A percentile compares a stretch with the other conserved stretches of the same genome.
Conservation (phyloP, 2,797 vertebrate genomes). For the Clarias platycephalus region DNA sequence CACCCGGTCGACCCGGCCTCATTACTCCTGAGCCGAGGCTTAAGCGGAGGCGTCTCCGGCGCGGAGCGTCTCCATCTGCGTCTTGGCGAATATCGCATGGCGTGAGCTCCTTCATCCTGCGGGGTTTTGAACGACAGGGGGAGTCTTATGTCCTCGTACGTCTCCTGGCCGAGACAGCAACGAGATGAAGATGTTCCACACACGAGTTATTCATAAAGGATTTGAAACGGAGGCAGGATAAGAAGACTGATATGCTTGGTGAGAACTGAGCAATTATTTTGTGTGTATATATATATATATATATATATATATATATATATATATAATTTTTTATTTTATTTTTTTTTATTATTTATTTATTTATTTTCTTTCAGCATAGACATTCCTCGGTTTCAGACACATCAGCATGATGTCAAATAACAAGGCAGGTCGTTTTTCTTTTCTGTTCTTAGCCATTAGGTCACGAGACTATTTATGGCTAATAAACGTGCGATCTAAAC, state of each 20-base stretch:
- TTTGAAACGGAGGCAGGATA: slow-evolving; percentile 26
- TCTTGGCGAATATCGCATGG: slow-evolving; percentile 21
- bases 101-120: slow-evolving; percentile 24
- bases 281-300: no score
- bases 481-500: not conserved
- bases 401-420: not conserved
- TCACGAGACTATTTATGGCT: not conserved
- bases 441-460: not conserved
- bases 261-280: not conserved
- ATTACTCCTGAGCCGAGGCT: slow-evolving; percentile 27
- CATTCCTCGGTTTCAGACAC: not conserved
- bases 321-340: no score
- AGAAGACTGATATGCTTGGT: slow-evolving; percentile 9
- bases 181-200: slow-evolving; percentile 35
- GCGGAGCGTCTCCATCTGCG: slow-evolving; percentile 5
- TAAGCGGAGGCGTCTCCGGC: slow-evolving; percentile 17
- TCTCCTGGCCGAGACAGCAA: slow-evolving; percentile 56
- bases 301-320: no score
- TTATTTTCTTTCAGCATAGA: not conserved
- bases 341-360: no score
- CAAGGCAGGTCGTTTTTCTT: not conserved
- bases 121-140: not conserved
- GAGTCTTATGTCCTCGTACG: slow-evolving; percentile 47
- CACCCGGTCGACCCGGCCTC: slow-evolving; percentile 3
- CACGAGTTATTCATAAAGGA: slow-evolving; percentile 30